Evolutionary conservation across 2,113 vertebrate genomes (phyloP).

Genomic region (Thunnus maccoyii): DNA sequence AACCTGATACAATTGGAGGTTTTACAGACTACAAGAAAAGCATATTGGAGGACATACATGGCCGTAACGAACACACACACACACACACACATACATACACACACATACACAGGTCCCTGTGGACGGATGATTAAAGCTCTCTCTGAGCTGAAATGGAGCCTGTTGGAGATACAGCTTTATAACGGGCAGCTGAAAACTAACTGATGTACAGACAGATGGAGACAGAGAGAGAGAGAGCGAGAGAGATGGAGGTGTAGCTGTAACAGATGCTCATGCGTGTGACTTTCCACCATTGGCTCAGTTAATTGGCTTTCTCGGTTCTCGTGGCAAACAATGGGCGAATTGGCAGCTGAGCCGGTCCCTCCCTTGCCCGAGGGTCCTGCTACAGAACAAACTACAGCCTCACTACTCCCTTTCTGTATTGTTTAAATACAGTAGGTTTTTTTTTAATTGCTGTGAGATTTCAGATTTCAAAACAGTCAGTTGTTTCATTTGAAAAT

Average conservation of each 20-base stretch:
- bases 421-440: neutral
- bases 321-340: conserved; percentile 21
- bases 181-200: conserved; percentile 5
- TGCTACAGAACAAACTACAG: neutral
- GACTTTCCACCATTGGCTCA: conserved; percentile 22
- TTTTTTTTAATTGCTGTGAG: neutral
- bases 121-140: conserved; percentile 35
- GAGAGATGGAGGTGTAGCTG: neutral
- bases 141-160: neutral
- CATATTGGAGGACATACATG: neutral
- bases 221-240: neutral
- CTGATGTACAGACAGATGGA: conserved; percentile 27
- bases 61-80: no score
- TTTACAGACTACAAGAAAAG: neutral
- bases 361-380: conserved; percentile 10
- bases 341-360: neutral
- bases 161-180: neutral
- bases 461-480: neutral
- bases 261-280: conserved; percentile 36
- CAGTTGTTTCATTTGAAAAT: neutral
- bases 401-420: neutral
- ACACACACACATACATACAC: neutral
- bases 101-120: neutral
- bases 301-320: conserved; percentile 44
- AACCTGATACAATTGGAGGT: neutral